phyloP scores from a whole-genome alignment of 2,888 invertebrate genomes.

The Gonocerus acuteangulatus region DNA sequence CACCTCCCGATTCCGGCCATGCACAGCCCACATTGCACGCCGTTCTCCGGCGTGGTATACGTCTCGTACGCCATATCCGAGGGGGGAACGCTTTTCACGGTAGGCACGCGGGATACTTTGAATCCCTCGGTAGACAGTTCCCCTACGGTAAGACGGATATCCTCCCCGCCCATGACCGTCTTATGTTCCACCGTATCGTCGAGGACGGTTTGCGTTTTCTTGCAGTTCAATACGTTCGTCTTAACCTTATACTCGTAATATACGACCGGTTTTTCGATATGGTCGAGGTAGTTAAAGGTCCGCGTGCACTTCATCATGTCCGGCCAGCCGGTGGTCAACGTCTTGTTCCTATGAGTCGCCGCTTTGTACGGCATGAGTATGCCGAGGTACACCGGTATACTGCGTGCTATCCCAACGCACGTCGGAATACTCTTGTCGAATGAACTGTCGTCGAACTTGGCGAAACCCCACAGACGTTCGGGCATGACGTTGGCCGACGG shows the following conservation, averaged over 20 bases:
- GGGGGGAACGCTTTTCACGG: too few species aligned
- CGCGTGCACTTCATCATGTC: background rate
- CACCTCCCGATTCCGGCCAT: too few species aligned
- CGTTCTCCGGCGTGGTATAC: too few species aligned
- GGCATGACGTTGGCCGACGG: background rate
- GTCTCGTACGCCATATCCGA: too few species aligned
- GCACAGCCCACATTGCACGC: too few species aligned
- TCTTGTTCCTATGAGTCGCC: background rate
- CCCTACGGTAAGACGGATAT: background rate
- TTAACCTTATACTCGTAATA: background rate
- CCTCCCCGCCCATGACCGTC: too few species aligned
- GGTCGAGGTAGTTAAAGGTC: background rate
- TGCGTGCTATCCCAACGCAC: background rate
- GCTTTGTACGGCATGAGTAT: too few species aligned
- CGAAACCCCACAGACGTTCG: background rate
- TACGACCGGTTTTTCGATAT: background rate
- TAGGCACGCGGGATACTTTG: too few species aligned
- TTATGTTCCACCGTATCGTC: background rate
- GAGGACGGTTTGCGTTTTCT: background rate
- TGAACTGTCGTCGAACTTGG: background rate
- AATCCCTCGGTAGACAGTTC: too few species aligned
- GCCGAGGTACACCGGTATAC: too few species aligned
- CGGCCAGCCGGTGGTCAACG: background rate
- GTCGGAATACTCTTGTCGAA: background rate
- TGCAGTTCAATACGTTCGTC: background rate